Evolutionary conservation across 2,888 invertebrate genomes (phyloP).

Genomic region (Chydorus sphaericus): DNA sequence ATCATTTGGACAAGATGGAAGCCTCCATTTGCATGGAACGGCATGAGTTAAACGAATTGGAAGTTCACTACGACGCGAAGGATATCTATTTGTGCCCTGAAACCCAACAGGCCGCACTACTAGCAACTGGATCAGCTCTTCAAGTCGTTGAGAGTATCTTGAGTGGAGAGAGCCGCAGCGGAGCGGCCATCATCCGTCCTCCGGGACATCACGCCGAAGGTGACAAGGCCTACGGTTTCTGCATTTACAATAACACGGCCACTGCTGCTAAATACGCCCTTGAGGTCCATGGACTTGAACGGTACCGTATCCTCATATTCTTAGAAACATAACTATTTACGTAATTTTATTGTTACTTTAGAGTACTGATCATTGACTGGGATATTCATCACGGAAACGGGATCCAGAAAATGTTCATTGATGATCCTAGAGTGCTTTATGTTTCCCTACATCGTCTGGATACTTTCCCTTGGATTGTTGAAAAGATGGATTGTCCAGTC

Average conservation of each 20-base stretch:
- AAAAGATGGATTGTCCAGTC: conserved; percentile 46
- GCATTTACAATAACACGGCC: conserved; percentile 74
- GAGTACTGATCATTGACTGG: no score
- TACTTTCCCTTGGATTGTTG: conserved; percentile 64
- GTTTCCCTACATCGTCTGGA: conserved; percentile 87
- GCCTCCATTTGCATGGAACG: conserved; percentile 32
- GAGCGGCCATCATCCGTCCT: conserved; percentile 69
- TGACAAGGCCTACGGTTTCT: conserved; percentile 68
- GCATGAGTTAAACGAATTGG: conserved; percentile 30
- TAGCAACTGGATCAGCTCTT: conserved; percentile 62
- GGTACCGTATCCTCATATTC: no score
- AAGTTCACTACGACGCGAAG: conserved; percentile 23
- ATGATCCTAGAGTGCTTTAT: conserved; percentile 63
- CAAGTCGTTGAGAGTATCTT: conserved; percentile 51
- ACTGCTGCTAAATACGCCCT: conserved; percentile 64
- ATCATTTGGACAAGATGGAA: conserved; percentile 39
- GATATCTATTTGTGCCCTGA: conserved; percentile 24
- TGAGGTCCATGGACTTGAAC: conserved; percentile 39
- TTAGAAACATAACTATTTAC: no score
- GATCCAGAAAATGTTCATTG: conserved; percentile 63
- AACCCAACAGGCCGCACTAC: conserved; percentile 44
- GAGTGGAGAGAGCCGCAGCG: conserved; percentile 44
- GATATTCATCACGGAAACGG: conserved; percentile 95
- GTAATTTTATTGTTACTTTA: no score
- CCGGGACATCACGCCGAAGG: conserved; percentile 83